Evolutionary conservation across 2,113 vertebrate genomes (phyloP).

Genomic region (Ammodytes dubius): DNA sequence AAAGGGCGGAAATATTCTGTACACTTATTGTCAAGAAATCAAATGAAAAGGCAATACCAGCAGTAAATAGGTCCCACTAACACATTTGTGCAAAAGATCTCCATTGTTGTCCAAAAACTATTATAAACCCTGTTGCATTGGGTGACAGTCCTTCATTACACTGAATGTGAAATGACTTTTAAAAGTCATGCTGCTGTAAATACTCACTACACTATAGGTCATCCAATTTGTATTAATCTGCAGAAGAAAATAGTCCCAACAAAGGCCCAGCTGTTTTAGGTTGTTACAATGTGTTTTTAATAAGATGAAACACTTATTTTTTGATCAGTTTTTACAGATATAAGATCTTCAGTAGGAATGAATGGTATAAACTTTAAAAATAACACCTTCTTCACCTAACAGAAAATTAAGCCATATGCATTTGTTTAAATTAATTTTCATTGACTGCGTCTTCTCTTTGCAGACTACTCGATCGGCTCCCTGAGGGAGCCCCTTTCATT

Average conservation of each 20-base stretch:
- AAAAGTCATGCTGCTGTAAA: neutral
- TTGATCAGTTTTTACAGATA: neutral
- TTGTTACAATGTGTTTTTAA: neutral
- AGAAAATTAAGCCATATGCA: neutral
- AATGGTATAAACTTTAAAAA: neutral
- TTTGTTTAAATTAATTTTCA: neutral
- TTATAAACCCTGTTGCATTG: neutral
- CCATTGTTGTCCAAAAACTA: too few species aligned
- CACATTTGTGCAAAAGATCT: too few species aligned
- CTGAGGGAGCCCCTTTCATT: conserved; percentile 87
- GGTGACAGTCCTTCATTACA: neutral
- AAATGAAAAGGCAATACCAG: neutral
- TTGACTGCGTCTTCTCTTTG: neutral
- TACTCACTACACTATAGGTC: neutral
- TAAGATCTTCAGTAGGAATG: neutral
- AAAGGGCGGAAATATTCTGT: neutral
- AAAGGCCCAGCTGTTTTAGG: neutral
- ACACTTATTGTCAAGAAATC: neutral
- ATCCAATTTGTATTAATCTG: neutral
- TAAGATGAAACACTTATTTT: neutral
- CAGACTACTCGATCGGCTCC: conserved; percentile 90
- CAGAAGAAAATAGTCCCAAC: neutral
- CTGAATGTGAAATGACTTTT: neutral
- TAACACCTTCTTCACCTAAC: neutral
- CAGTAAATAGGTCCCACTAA: neutral